These are phyloP conservation scores for Calonectris borealis DNA, from an alignment of 2,113 vertebrate genomes.

Conservation along the genomic window DNA sequence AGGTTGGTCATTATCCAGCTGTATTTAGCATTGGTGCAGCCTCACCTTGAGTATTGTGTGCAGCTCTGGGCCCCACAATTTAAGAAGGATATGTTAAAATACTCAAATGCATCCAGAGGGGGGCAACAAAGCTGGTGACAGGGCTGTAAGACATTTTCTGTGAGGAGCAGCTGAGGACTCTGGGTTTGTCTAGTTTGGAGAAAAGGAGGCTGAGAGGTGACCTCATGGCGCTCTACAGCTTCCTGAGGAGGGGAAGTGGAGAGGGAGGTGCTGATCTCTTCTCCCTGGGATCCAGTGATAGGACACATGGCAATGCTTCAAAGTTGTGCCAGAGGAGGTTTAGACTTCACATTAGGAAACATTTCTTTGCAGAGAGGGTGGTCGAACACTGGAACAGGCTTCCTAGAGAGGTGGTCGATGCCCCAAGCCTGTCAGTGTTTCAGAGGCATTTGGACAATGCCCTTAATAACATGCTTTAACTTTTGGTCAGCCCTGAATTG, in stretches of 20 bases:
- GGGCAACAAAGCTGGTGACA: too few relatives aligned
- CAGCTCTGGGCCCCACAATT: not conserved
- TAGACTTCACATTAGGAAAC: not conserved
- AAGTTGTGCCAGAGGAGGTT: not conserved
- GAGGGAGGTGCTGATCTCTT: not conserved
- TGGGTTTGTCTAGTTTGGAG: too few relatives aligned
- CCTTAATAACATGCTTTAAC: not conserved
- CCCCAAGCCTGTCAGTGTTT: not conserved
- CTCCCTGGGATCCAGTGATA: not conserved
- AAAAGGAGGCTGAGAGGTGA: too few relatives aligned
- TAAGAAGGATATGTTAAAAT: not conserved
- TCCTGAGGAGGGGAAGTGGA: too few relatives aligned
- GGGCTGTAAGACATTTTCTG: too few relatives aligned
- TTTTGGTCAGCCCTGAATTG: not conserved
- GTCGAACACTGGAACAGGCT: not conserved
- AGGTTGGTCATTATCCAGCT: not conserved
- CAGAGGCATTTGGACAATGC: not conserved
- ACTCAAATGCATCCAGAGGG: not conserved
- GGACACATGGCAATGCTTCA: not conserved
- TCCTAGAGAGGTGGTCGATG: not conserved
- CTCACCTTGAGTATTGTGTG: too few relatives aligned
- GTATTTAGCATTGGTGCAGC: not conserved
- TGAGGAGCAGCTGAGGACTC: too few relatives aligned
- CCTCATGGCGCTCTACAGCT: too few relatives aligned
- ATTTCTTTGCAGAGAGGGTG: not conserved